Percentiles rank a stretch among this genome's conserved stretches.
These are phyloP conservation scores for Agrochola macilenta DNA, from an alignment of 2,888 invertebrate species.

Conservation along the genomic window DNA sequence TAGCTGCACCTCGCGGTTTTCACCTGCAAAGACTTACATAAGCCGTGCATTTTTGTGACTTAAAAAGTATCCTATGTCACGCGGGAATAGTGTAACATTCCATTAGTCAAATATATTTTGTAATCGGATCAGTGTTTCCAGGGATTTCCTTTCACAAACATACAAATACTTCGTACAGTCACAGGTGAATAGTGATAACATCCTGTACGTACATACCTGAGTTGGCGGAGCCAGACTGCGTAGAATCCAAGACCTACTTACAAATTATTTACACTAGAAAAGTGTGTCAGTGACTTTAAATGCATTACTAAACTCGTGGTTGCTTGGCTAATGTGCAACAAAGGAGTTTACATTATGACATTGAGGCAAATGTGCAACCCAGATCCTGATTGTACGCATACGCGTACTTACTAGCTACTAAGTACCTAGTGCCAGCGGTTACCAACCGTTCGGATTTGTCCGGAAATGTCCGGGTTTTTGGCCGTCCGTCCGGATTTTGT, in stretches of 20 bases:
- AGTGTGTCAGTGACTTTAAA: conserved; percentile 34
- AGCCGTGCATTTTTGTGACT: background rate
- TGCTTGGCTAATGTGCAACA: conserved; percentile 37
- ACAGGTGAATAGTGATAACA: conserved; percentile 8
- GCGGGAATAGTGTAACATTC: background rate
- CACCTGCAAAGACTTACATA: background rate
- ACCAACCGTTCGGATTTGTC: background rate
- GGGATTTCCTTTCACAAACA: conserved; percentile 17
- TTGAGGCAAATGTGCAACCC: conserved; percentile 47
- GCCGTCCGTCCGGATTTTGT: background rate
- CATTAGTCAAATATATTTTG: background rate
- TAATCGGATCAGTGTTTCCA: background rate
- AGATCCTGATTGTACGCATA: conserved; percentile 23
- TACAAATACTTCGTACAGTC: background rate
- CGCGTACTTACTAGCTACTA: background rate
- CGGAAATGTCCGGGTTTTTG: background rate
- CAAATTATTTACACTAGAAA: conserved; percentile 20
- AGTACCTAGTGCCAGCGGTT: background rate
- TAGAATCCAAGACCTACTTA: conserved; percentile 6
- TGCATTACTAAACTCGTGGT: background rate
- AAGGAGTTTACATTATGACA: conserved; percentile 47
- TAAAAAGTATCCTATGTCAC: background rate
- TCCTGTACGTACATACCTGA: background rate
- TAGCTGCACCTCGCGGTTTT: background rate
- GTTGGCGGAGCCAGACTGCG: background rate